These are phyloP conservation scores for Anneissia japonica DNA, from an alignment of 35 echinoderm and acorn worm genomes.

Conservation along the genomic window DNA sequence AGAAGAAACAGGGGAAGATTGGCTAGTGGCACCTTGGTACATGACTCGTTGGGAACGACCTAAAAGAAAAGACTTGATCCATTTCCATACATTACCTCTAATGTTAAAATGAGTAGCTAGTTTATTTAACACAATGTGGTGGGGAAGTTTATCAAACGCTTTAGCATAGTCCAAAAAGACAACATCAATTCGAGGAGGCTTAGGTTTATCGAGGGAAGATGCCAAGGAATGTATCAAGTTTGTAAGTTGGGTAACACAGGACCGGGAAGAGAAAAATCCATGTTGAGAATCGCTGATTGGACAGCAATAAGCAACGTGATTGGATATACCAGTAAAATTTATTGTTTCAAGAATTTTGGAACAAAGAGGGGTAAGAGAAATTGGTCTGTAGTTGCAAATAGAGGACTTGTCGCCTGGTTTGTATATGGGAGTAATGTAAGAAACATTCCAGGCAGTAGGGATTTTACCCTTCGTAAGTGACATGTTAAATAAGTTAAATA, in stretches of 20 bases:
- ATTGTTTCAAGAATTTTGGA: no score
- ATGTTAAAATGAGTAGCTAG: neutral
- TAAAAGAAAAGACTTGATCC: neutral
- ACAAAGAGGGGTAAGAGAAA: no score
- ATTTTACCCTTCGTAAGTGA: no score
- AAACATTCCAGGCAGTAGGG: no score
- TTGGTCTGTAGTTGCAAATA: no score
- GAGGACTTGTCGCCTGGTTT: no score
- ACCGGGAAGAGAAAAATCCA: neutral
- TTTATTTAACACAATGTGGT: neutral
- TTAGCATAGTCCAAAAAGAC: neutral
- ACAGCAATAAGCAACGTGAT: neutral
- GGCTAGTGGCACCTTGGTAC: neutral
- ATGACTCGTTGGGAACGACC: neutral
- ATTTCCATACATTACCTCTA: neutral
- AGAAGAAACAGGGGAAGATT: neutral
- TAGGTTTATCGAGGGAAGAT: neutral
- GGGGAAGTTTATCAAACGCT: neutral
- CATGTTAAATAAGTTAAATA: neutral
- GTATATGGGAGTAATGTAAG: no score
- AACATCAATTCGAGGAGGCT: neutral
- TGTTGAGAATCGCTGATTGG: neutral
- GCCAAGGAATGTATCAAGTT: neutral
- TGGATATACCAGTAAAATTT: no score
- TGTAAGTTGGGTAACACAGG: neutral